Evolutionary conservation across 2,888 invertebrate species (phyloP).

Genomic region (Homarus gammarus): DNA sequence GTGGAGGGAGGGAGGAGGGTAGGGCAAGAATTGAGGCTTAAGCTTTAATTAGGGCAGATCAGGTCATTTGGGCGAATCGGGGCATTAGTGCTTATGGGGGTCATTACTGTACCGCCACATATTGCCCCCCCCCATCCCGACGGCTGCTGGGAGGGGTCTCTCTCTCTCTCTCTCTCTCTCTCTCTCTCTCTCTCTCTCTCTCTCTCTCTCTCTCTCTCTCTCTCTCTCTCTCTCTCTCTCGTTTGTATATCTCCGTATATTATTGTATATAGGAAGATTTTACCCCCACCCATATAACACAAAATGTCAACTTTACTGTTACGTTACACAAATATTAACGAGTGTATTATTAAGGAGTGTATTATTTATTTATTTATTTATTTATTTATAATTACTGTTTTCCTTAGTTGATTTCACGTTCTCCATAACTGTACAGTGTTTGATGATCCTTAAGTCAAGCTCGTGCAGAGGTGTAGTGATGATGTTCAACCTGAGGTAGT

Average conservation of each 20-base stretch:
- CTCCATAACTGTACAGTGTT: no score
- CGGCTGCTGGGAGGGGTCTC: no score
- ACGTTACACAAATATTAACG: not conserved
- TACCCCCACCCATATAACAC: not conserved
- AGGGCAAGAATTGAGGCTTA: slow-evolving; percentile 58
- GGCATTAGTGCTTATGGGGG: slow-evolving; percentile 52
- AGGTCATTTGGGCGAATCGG: slow-evolving; percentile 53
- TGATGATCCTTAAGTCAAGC: no score
- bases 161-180: no score
- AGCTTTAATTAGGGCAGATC: slow-evolving; percentile 56
- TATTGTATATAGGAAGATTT: no score
- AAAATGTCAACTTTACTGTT: not conserved
- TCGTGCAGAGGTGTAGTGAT: no score
- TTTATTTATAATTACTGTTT: slow-evolving; percentile 19
- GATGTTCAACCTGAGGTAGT: no score
- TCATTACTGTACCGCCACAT: slow-evolving; percentile 48
- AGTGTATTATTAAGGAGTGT: not conserved
- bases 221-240: no score
- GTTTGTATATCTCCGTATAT: no score
- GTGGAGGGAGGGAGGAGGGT: not conserved
- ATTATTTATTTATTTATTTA: slow-evolving; percentile 25
- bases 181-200: no score
- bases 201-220: no score
- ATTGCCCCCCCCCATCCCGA: slow-evolving; percentile 33
- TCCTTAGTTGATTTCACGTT: no score